Percentiles rank a stretch among this genome's conserved stretches.
These are phyloP conservation scores for Sminthurinus aureus DNA, from an alignment of 2,888 invertebrate species.

Conservation along the genomic window DNA sequence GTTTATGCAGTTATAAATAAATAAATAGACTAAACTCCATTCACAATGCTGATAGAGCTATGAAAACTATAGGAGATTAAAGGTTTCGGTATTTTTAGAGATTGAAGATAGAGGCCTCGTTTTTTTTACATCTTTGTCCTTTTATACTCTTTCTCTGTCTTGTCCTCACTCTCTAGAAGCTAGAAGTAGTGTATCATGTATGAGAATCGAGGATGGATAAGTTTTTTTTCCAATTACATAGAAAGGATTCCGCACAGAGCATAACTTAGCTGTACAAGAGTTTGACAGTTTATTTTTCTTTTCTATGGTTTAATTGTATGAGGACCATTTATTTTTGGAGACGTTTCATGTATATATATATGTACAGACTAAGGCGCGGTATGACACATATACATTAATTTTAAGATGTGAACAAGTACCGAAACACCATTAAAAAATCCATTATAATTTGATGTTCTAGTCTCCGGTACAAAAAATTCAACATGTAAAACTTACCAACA, in stretches of 20 bases:
- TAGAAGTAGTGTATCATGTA: too few species aligned
- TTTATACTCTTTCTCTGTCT: too few species aligned
- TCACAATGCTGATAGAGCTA: too few species aligned
- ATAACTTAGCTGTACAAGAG: background rate
- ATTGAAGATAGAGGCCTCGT: too few species aligned
- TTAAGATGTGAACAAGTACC: background rate
- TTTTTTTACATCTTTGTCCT: too few species aligned
- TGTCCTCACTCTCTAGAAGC: too few species aligned
- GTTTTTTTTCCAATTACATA: background rate
- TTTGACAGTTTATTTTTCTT: slow-evolving; percentile 17
- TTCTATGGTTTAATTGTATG: slow-evolving; percentile 8
- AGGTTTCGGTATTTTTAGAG: too few species aligned
- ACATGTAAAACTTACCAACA: too few species aligned
- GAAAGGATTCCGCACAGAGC: background rate
- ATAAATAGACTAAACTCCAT: too few species aligned
- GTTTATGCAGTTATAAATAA: too few species aligned
- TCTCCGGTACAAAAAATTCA: background rate
- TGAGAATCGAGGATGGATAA: background rate
- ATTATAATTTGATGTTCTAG: background rate
- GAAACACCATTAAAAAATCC: background rate
- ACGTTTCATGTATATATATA: background rate
- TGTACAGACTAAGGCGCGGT: background rate
- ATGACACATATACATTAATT: background rate
- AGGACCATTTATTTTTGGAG: background rate
- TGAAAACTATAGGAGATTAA: too few species aligned